phyloP scores from a whole-genome alignment of 1,140 invertebrate genomes.

The Trichomalopsis sarcophagae region DNA sequence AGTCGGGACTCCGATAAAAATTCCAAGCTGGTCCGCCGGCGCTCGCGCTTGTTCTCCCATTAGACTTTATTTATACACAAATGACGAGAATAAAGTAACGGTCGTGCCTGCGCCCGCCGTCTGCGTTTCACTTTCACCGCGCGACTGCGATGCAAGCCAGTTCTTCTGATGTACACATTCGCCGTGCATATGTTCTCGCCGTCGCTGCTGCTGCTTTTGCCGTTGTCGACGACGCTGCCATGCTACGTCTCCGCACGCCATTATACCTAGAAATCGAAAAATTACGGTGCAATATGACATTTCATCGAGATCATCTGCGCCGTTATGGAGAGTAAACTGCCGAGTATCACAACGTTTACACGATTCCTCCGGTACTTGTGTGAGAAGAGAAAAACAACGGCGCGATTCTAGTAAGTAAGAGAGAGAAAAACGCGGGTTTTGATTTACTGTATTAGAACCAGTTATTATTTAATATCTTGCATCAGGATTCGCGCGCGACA shows the following conservation, averaged over 20 bases:
- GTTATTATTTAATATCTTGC: slow-evolving; percentile 43
- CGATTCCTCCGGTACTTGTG: neutral
- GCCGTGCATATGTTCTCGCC: too few species aligned
- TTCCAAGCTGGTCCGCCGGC: slow-evolving; percentile 11
- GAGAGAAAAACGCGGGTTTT: slow-evolving; percentile 31
- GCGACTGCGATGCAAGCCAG: too few species aligned
- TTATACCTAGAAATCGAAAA: neutral
- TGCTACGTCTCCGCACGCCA: too few species aligned
- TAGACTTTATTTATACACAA: slow-evolving; percentile 50
- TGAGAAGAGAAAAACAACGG: slow-evolving; percentile 31
- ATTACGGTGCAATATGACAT: slow-evolving; percentile 6
- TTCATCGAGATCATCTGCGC: too few species aligned
- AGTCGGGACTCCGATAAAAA: slow-evolving; percentile 36
- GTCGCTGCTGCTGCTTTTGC: too few species aligned
- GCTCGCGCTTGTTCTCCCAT: slow-evolving; percentile 46
- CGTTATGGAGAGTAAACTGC: too few species aligned
- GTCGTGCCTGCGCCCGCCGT: slow-evolving; percentile 28
- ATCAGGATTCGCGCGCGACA: neutral
- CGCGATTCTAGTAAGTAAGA: slow-evolving; percentile 22
- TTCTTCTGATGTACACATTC: too few species aligned
- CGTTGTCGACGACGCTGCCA: too few species aligned
- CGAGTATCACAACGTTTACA: neutral
- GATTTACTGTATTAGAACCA: slow-evolving; percentile 46
- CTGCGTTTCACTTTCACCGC: slow-evolving; percentile 31
- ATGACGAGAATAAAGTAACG: slow-evolving; percentile 48